Evolutionary conservation across 2,888 invertebrate species (phyloP).

Genomic region (Cheilosia soror): DNA sequence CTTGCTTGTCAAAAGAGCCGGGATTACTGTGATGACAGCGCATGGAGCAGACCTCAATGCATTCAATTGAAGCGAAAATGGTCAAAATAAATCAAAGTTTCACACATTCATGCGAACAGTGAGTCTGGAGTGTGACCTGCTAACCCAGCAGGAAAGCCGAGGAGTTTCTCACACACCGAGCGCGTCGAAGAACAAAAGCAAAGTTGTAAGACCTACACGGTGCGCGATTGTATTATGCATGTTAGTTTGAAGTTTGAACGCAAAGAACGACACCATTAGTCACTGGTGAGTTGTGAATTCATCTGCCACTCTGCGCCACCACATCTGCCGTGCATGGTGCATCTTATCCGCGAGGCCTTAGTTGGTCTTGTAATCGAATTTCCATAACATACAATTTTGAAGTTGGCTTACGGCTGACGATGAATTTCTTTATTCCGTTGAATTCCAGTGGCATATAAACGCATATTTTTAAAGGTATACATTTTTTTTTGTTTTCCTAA

Average conservation of each 20-base stretch:
- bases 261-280: constrained; percentile 67
- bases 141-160: constrained; percentile 58
- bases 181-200: constrained; percentile 29
- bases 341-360: constrained; percentile 6
- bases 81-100: constrained; percentile 65
- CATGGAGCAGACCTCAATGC: constrained; percentile 16
- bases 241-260: constrained; percentile 12
- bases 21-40: constrained; percentile 18
- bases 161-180: constrained; percentile 42
- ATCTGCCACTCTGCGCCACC: constrained; percentile 17
- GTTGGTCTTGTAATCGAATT: constrained; percentile 58
- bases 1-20: constrained; percentile 29
- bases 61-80: constrained; percentile 59
- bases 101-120: constrained; percentile 19
- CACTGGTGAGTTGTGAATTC: constrained; percentile 65
- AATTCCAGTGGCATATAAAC: constrained; percentile 53
- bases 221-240: constrained; percentile 24
- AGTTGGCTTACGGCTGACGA: constrained; percentile 31
- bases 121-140: constrained; percentile 42
- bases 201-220: constrained; percentile 11
- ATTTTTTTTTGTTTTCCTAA: constrained; percentile 12
- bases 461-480: constrained; percentile 25
- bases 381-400: constrained; percentile 65
- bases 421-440: not conserved
- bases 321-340: constrained; percentile 13